Base-by-base conservation (phyloP, 2,888 invertebrate species). In the Epiblema foenella region DNA sequence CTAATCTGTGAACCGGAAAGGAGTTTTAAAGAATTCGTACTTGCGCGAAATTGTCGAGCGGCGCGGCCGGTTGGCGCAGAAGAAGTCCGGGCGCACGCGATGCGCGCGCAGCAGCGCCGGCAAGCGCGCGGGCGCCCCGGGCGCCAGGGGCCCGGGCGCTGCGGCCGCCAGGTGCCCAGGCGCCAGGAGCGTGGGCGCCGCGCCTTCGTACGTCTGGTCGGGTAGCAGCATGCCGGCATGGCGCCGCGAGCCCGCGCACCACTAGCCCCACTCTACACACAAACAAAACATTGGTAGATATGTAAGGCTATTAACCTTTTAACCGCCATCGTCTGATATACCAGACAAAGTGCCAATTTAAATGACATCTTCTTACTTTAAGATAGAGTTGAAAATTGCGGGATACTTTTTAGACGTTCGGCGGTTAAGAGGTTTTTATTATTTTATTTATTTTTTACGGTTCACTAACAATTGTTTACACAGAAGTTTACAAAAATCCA, bases 161-260 rank as follows among this genome's bases (percentile, higher is more conserved):
- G 65, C 94, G 72, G 94, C 83, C 94, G 88, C 73, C 46, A n/a
- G 46, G 46, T n/a, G 46, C n/a, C 46, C 24, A 37, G 18, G 59
- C 52, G 71, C 93, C 90, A 68, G 67, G 52, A 60, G 49, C 59
- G 70, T 72, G 46, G 46, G 59, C 59, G 72, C 94, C 92, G 86
- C 95, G 89, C 77, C 94, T 92, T 96, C 96, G 94, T 97, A 97
- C 81, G 96, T 96, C 94, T 97, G 96, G 93, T 97, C 97, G 79
- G 97, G 96, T 91, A 96, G 94, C 93, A 97, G 94, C 96, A 94
- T 99, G 98, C 72, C 84, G 78, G 75, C 75, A 72, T 75, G 71
- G 69, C 74, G 64, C 65, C 63, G 60, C 70, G 66, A 64, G 73
- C 66, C 73, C 63, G 67, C 72, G 57, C 57, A 46, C 72, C 69